Evolutionary conservation across 2,797 vertebrate species (phyloP).

Genomic region (Masticophis lateralis): DNA sequence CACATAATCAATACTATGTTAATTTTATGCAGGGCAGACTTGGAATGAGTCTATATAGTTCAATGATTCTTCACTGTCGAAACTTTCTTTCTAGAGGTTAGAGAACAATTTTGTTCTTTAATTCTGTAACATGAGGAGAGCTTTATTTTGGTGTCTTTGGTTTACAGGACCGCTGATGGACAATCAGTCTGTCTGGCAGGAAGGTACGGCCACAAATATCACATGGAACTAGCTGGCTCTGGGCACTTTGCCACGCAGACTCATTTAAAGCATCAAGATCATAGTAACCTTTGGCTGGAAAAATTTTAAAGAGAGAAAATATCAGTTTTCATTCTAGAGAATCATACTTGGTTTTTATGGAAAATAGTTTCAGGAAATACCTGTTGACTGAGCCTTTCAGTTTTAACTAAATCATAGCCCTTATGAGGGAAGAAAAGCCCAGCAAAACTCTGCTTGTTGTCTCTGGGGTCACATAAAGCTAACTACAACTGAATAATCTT

Average conservation of each 20-base stretch:
- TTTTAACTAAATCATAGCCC: conserved; percentile 69
- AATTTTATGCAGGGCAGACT: conserved; percentile 25
- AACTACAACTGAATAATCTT: conserved; percentile 60
- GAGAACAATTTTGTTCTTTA: conserved; percentile 44
- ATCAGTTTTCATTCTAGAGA: conserved; percentile 73
- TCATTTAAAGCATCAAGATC: conserved; percentile 77
- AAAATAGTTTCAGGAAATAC: conserved; percentile 80
- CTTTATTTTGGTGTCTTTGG: conserved; percentile 66
- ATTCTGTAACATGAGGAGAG: conserved; percentile 9
- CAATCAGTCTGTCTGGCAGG: conserved; percentile 77
- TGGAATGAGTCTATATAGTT: background rate
- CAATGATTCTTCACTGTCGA: background rate
- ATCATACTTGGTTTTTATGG: conserved; percentile 63
- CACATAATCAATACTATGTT: background rate
- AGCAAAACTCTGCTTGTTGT: conserved; percentile 54
- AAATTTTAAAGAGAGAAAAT: conserved; percentile 62
- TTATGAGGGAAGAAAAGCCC: conserved; percentile 44
- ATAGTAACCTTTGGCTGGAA: conserved; percentile 78
- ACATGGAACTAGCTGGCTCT: conserved; percentile 77
- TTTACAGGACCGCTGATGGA: conserved; percentile 79
- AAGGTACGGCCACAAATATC: conserved; percentile 76
- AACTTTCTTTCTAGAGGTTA: background rate
- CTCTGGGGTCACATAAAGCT: conserved; percentile 63
- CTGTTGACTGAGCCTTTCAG: conserved; percentile 73
- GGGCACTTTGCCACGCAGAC: conserved; percentile 75